Evolutionary conservation across 1,140 invertebrate genomes (phyloP), one percentile per base, ranked within the genome.

Genomic region (Lepidostoma basale): DNA sequence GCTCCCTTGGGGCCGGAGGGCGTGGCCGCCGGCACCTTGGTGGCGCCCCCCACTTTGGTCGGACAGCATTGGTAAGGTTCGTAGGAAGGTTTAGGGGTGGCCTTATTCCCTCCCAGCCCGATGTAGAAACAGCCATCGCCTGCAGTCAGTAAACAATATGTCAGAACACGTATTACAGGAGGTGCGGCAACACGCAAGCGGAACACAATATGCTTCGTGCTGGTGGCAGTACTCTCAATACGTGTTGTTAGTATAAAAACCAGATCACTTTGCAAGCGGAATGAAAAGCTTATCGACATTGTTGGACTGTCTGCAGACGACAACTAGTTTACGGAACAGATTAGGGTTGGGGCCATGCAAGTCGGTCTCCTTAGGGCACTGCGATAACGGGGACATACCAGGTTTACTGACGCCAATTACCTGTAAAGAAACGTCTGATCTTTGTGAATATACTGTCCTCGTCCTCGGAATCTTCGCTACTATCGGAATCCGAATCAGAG

Each of bases 121-220:
- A 94, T 91, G 91, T 92, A 92, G 91, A 94, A 93, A 91, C 92
- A 94, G 90, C 92, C 91, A 89, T 93, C 91, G 90, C 92, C 92
- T 94, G 91, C 82, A 83, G 82, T 82, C 82, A 84, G 81, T 83
- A 84, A 84, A 83, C 67, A 72, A 73, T 73, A 73, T 73, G 63
- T 69, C 71, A 73, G 54, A 73, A 73, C 67, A 73, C 67, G 71
- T 69, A 73, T 68, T 56, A 72, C 44, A 68, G 45, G 40, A 30
- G 44, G 70, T 66, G 60, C 45, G 42, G 62, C 23, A 28, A 63
- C 66, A 68, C 70, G 69, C 70, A 42, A 36, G 56, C 49, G 20
- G 25, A 66, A 67, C 40, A 72, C 70, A 72, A 69, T 62, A 62
- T 68, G 66, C 70, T 62, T 56, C 56, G 66, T 69, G 67, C 62